phyloP scores from a whole-genome alignment of 2,888 invertebrate genomes.

The Sinodicranocentrus sp. region DNA sequence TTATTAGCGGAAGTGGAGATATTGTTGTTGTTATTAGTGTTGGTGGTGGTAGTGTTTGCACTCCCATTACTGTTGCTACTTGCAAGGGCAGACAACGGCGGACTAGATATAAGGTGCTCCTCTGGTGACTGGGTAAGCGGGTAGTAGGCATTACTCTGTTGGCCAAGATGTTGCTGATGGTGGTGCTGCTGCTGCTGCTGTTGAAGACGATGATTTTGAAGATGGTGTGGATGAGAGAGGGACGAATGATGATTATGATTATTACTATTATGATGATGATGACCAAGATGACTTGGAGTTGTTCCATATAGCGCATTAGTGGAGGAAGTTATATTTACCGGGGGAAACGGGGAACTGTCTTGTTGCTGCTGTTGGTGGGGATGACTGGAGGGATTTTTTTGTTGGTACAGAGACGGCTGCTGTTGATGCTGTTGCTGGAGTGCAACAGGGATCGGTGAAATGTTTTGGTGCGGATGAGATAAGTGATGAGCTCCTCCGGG shows the following conservation, averaged over 20 bases:
- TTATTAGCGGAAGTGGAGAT: slow-evolving; percentile 55
- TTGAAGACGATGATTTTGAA: slow-evolving; percentile 71
- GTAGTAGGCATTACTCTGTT: slow-evolving; percentile 61
- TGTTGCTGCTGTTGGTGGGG: slow-evolving; percentile 59
- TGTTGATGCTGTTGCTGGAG: slow-evolving; percentile 64
- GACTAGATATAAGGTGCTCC: slow-evolving; percentile 75
- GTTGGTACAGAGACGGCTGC: slow-evolving; percentile 21
- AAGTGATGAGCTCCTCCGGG: slow-evolving; percentile 55
- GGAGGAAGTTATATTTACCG: slow-evolving; percentile 41
- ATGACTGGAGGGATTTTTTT: slow-evolving; percentile 66
- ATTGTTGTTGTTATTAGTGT: too few relatives aligned
- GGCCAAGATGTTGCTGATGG: slow-evolving; percentile 67
- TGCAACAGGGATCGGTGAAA: slow-evolving; percentile 63
- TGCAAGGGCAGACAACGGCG: slow-evolving; percentile 67
- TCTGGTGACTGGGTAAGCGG: slow-evolving; percentile 62
- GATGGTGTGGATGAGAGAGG: slow-evolving; percentile 64
- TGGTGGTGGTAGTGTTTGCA: slow-evolving; percentile 24
- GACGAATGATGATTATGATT: slow-evolving; percentile 53
- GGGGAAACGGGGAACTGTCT: slow-evolving; percentile 67
- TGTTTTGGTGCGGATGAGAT: slow-evolving; percentile 62
- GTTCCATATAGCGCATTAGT: slow-evolving; percentile 64
- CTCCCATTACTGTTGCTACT: slow-evolving; percentile 30
- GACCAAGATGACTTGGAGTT: slow-evolving; percentile 65
- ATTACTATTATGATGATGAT: slow-evolving; percentile 77
- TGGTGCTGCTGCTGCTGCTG: slow-evolving; percentile 64